These are phyloP conservation scores for Nephrotoma guestfalica DNA, from an alignment of 2,888 invertebrate genomes.

Conservation along the genomic window DNA sequence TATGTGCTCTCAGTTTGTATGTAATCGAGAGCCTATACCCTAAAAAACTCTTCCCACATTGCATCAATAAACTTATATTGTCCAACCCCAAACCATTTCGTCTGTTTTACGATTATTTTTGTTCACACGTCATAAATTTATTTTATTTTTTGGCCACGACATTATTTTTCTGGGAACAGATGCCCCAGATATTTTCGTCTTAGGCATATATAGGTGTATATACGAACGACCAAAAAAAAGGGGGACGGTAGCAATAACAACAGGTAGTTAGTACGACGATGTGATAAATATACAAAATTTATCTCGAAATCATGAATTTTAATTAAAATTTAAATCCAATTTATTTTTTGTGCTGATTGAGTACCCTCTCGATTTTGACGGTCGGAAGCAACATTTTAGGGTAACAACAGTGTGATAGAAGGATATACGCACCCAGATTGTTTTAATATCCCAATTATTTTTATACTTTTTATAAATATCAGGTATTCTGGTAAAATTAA, in stretches of 20 bases:
- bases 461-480: neutral
- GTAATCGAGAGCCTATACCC: neutral
- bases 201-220: neutral
- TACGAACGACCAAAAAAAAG: neutral
- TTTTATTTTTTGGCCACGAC: neutral
- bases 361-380: neutral
- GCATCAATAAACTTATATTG: neutral
- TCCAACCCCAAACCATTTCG: neutral
- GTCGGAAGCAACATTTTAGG: neutral
- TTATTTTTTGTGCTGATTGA: neutral
- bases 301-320: neutral
- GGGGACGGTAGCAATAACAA: neutral
- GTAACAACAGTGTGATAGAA: neutral
- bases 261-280: neutral
- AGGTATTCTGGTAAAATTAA: neutral
- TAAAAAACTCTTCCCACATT: neutral
- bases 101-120: neutral
- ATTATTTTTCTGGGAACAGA: neutral
- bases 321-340: neutral
- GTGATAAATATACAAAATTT: neutral
- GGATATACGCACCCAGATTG: neutral
- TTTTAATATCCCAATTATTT: neutral
- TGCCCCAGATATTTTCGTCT: neutral
- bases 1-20: neutral
- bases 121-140: neutral